Evolutionary conservation across 2,797 vertebrate species (phyloP).

Genomic region (Gadopsis marmoratus): DNA sequence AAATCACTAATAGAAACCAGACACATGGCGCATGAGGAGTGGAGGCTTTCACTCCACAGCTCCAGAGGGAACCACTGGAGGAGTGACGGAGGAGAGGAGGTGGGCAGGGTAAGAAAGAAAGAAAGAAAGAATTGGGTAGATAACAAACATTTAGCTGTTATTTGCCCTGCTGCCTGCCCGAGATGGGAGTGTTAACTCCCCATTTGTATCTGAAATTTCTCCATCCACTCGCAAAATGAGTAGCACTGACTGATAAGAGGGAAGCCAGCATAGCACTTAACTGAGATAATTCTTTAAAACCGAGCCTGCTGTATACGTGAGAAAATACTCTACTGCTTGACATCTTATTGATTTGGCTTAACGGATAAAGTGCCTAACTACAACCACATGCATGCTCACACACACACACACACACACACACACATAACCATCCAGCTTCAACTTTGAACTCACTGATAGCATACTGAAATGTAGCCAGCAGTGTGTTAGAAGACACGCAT

Average conservation of each 20-base stretch:
- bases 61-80: conserved; percentile 58
- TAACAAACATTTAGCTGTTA: conserved; percentile 46
- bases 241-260: conserved; percentile 49
- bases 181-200: conserved; percentile 35
- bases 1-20: conserved; percentile 84
- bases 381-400: conserved; percentile 55
- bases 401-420: conserved; percentile 10
- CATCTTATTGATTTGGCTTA: conserved; percentile 43
- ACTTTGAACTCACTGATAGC: conserved; percentile 43
- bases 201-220: conserved; percentile 41
- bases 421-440: conserved; percentile 40
- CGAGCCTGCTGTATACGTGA: conserved; percentile 39
- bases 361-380: conserved; percentile 31
- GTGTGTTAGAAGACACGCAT: conserved; percentile 36
- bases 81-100: conserved; percentile 41
- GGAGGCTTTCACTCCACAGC: conserved; percentile 63
- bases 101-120: conserved; percentile 20
- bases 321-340: conserved; percentile 36
- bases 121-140: conserved; percentile 15
- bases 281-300: conserved; percentile 56
- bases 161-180: conserved; percentile 12
- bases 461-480: conserved; percentile 20
- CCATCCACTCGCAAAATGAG: conserved; percentile 33
- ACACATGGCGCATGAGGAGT: conserved; percentile 58
- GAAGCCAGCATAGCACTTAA: conserved; percentile 51